Conservation (phyloP, 2,888 invertebrate species). For the Melanostoma mellinum region DNA sequence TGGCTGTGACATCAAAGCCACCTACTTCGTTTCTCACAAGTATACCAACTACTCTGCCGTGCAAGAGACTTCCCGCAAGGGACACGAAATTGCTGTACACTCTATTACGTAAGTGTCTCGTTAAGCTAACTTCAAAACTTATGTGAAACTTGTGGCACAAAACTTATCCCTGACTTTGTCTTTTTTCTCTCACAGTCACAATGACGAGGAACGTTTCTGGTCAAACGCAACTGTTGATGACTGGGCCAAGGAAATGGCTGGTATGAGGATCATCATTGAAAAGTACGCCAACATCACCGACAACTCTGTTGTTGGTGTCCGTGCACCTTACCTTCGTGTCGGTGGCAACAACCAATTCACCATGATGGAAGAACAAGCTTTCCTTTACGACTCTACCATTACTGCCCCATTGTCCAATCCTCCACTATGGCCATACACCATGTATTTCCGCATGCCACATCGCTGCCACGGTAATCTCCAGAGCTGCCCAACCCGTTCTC, state of each 20-base stretch:
- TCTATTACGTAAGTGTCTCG: slow-evolving; percentile 91
- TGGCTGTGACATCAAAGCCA: slow-evolving; percentile 95
- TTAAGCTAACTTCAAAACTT: neutral
- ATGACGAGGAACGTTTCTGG: slow-evolving; percentile 96
- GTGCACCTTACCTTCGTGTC: slow-evolving; percentile 94
- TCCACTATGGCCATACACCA: slow-evolving; percentile 98
- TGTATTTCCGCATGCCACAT: slow-evolving; percentile 98
- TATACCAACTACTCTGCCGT: slow-evolving; percentile 97
- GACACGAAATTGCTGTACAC: slow-evolving; percentile 96
- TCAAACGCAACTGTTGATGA: slow-evolving; percentile 95
- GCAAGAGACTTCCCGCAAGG: slow-evolving; percentile 94
- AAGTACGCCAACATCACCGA: slow-evolving; percentile 95
- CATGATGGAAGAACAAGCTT: slow-evolving; percentile 98
- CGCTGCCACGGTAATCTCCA: slow-evolving; percentile 96
- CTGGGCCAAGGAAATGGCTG: slow-evolving; percentile 98
- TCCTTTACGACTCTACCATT: slow-evolving; percentile 97
- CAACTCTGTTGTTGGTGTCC: slow-evolving; percentile 94
- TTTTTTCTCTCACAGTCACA: slow-evolving; percentile 85
- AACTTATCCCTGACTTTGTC: slow-evolving; percentile 23
- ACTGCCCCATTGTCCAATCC: slow-evolving; percentile 95
- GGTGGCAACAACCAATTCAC: slow-evolving; percentile 98
- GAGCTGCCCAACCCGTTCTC: slow-evolving; percentile 94
- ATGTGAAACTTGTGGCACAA: slow-evolving; percentile 15
- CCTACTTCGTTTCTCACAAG: slow-evolving; percentile 96
- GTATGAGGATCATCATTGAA: slow-evolving; percentile 94